phyloP scores from a whole-genome alignment of 2,888 invertebrate species.

The Agrotis puta region DNA sequence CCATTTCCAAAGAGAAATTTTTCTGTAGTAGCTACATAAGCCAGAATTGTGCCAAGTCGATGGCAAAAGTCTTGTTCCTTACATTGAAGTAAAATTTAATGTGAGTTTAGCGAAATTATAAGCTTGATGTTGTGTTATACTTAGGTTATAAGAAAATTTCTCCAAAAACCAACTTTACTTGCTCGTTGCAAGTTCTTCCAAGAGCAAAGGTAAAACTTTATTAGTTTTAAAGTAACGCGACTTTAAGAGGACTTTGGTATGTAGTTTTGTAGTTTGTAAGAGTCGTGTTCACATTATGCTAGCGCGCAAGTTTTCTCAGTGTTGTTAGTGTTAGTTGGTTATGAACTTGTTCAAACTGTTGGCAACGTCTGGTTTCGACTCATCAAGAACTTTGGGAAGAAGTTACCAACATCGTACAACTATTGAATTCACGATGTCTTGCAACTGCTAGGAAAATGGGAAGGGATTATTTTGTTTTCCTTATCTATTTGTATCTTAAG shows the following conservation, averaged over 20 bases:
- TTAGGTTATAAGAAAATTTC: background rate
- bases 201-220: conserved; percentile 30
- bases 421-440: background rate
- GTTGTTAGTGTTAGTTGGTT: conserved; percentile 23
- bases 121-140: background rate
- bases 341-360: conserved; percentile 14
- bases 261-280: conserved; percentile 14
- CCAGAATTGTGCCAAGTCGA: no score
- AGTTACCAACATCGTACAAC: conserved; percentile 5
- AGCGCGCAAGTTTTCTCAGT: conserved; percentile 9
- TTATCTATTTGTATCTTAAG: background rate
- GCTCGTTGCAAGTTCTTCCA: conserved; percentile 16
- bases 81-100: no score
- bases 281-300: conserved; percentile 19
- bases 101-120: no score
- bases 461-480: background rate
- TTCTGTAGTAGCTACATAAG: no score
- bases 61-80: no score
- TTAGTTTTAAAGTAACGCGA: conserved; percentile 31
- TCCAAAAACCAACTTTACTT: conserved; percentile 12
- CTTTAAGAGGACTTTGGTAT: conserved; percentile 16
- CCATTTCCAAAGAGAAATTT: no score
- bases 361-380: conserved; percentile 15
- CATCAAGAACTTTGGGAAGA: background rate
- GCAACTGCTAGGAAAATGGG: background rate